These are phyloP conservation scores for Engystomops pustulosus DNA, from an alignment of 2,113 vertebrate species.

Conservation along the genomic window DNA sequence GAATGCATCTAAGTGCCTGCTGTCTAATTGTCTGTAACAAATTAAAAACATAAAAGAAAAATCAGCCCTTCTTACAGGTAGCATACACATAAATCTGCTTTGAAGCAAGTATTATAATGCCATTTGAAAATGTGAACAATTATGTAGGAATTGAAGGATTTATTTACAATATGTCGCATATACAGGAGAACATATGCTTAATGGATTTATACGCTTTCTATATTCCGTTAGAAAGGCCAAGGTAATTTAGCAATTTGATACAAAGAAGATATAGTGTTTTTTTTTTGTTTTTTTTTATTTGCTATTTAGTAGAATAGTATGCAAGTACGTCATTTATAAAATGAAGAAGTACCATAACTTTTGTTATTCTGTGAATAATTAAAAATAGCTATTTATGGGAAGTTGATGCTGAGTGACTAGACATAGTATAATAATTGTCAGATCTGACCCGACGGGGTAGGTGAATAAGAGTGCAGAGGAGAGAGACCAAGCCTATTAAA, in stretches of 20 bases:
- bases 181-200: not conserved
- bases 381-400: too few species aligned
- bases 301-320: not conserved
- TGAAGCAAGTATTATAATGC: not conserved
- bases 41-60: slow-evolving; percentile 1
- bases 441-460: too few species aligned
- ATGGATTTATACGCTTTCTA: not conserved
- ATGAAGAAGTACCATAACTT: not conserved
- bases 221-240: slow-evolving; percentile 3
- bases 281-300: not conserved
- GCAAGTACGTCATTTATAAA: not conserved
- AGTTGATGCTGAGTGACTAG: too few species aligned
- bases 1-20: not conserved
- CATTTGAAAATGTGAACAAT: slow-evolving; percentile 7
- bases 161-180: not conserved
- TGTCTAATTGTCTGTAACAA: not conserved
- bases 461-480: too few species aligned
- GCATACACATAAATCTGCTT: not conserved
- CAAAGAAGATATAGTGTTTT: not conserved
- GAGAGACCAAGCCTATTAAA: too few species aligned
- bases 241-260: slow-evolving; percentile 7
- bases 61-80: not conserved
- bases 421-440: too few species aligned
- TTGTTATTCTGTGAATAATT: too few species aligned
- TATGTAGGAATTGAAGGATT: slow-evolving; percentile 12